Evolutionary conservation across 1,140 invertebrate species (phyloP).

Genomic region (Glossosoma conforme): DNA sequence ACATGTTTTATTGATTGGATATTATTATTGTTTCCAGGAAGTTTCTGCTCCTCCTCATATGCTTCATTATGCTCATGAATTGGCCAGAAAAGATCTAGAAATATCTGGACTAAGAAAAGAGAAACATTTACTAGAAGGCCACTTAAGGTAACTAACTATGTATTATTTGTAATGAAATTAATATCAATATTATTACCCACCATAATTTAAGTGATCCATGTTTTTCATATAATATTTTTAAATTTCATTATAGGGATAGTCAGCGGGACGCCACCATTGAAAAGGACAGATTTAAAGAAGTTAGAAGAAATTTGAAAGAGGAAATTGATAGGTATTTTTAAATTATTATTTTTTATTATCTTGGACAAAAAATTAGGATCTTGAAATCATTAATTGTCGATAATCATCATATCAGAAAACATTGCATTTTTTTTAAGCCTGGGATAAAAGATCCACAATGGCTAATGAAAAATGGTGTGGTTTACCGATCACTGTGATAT

Average conservation of each 20-base stretch:
- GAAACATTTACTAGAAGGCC: constrained; percentile 65
- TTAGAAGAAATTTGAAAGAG: constrained; percentile 49
- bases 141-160: constrained; percentile 46
- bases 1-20: too few relatives aligned
- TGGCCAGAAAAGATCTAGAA: constrained; percentile 76
- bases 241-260: constrained; percentile 38
- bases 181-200: constrained; percentile 32
- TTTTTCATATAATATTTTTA: background rate
- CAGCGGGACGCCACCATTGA: constrained; percentile 47
- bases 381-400: constrained; percentile 15
- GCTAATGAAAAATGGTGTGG: too few relatives aligned
- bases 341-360: constrained; percentile 19
- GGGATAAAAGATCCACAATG: too few relatives aligned
- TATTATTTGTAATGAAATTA: background rate
- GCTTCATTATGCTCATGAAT: constrained; percentile 79
- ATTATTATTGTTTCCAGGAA: constrained; percentile 38
- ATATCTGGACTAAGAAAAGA: constrained; percentile 66
- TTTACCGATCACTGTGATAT: too few relatives aligned
- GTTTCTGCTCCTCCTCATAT: constrained; percentile 57
- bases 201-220: background rate
- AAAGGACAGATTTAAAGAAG: constrained; percentile 48
- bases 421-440: too few relatives aligned
- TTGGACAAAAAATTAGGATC: background rate
- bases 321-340: constrained; percentile 55
- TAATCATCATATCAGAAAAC: too few relatives aligned